A percentile compares a stretch with the other conserved stretches of the same genome.
Evolutionary conservation across 2,113 vertebrate genomes (phyloP).

Genomic region (Dicentrarchus labrax): DNA sequence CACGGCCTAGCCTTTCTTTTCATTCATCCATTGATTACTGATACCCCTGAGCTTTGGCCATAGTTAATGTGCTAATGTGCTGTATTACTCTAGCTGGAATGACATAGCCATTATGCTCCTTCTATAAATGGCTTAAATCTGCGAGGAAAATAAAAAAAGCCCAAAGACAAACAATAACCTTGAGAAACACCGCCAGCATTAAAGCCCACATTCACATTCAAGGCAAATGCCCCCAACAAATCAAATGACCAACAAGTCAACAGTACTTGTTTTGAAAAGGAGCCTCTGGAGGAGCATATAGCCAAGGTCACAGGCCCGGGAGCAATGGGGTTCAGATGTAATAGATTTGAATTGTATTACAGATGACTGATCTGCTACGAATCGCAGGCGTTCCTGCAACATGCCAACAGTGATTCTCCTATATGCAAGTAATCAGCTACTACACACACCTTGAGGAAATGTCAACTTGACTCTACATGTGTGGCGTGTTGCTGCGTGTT

Average conservation of each 20-base stretch:
- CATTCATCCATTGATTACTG: conserved; percentile 67
- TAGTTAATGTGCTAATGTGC: conserved; percentile 68
- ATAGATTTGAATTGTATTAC: conserved; percentile 76
- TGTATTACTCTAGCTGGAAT: conserved; percentile 52
- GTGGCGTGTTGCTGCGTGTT: conserved; percentile 25
- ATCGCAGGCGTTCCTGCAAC: conserved; percentile 61
- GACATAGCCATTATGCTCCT: conserved; percentile 28
- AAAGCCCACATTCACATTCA: conserved; percentile 66
- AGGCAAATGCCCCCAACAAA: conserved; percentile 71
- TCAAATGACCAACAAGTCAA: conserved; percentile 79
- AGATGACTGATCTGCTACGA: conserved; percentile 72
- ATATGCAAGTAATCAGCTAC: conserved; percentile 62
- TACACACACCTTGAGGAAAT: conserved; percentile 74
- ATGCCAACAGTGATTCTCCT: conserved; percentile 60
- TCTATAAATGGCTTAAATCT: conserved; percentile 51
- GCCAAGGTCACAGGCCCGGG: conserved; percentile 71
- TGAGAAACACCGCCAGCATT: conserved; percentile 50
- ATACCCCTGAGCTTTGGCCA: conserved; percentile 49
- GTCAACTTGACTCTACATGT: conserved; percentile 50
- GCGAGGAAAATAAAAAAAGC: conserved; percentile 43
- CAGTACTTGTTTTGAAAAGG: conserved; percentile 74
- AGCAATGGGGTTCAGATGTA: conserved; percentile 57
- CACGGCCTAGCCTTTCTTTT: conserved; percentile 45
- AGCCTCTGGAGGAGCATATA: conserved; percentile 60
- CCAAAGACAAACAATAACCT: conserved; percentile 70